Base-by-base conservation (phyloP, 2,797 vertebrate genomes). In the Vespertilio murinus region DNA sequence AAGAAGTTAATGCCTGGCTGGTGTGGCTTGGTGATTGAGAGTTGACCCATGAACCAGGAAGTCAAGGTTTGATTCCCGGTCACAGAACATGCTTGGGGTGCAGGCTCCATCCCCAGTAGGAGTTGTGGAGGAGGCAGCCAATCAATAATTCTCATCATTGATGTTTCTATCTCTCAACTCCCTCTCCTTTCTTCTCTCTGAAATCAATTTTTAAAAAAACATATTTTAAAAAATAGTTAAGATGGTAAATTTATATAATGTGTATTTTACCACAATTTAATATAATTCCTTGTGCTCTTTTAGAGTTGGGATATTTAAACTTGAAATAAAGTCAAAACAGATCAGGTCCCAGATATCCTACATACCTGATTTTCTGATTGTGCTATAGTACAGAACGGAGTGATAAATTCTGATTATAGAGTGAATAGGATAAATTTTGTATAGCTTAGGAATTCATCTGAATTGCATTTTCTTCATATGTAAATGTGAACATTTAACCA, bases 251-350 rank as follows among this genome's bases (percentile, higher is more conserved):
- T 73, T 64, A 59, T 3, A 14, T 71, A 90, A 56, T 25, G 10
- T 61, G 25, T 80, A 80, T 80, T 80, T 88, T 87, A 54, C 11
- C 38, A 91, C 73, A 89, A 84, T 40, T 56, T 89, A 65, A 75
- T 88, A 33, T 81, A 88, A 85, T 35, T 71, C 25, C 38, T 79
- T 93, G 65, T 54, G 49, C 7, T 74, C 42, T 93, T 91, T 93
- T 64, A 79, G 16, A 78, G 28, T 70, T 54, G 80, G 38, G 40
- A 88, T 35, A 73, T 13, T 70, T 40, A 93, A 59, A 59, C 20
- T 84, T 93, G 35, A 90, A 86, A 90, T 54, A 83, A 52, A 73
- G 38, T 80, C 92, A 74, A 25, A 93, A 78, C n/a, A 56, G 47
- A 69, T 73, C 77, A 70, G 22, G 8, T 54, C 25, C 42, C 47